These are phyloP conservation scores for Acronicta alni DNA, from an alignment of 2,888 invertebrate genomes.

Conservation along the genomic window DNA sequence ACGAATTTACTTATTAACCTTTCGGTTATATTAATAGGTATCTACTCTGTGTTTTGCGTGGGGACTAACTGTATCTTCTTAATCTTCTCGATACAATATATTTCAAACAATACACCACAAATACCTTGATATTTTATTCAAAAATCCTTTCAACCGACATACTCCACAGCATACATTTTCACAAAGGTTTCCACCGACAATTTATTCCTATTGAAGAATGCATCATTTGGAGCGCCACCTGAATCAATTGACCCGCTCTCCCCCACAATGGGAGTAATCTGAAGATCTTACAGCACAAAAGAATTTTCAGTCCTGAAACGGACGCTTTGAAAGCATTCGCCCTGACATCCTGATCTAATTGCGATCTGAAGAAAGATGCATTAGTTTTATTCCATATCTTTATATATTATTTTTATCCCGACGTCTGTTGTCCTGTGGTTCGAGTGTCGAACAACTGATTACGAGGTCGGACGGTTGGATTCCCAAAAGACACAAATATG, in stretches of 20 bases:
- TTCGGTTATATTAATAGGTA: too few relatives aligned
- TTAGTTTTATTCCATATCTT: background rate
- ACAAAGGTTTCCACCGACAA: constrained; percentile 23
- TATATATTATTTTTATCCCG: background rate
- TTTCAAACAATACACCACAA: too few relatives aligned
- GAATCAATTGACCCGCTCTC: constrained; percentile 35
- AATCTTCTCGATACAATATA: too few relatives aligned
- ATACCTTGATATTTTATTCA: constrained; percentile 40
- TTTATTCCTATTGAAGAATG: constrained; percentile 41
- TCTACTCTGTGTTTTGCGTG: too few relatives aligned
- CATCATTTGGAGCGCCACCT: constrained; percentile 44
- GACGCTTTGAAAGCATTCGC: constrained; percentile 17
- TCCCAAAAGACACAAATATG: too few relatives aligned
- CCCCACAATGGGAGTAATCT: constrained; percentile 40
- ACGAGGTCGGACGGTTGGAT: too few relatives aligned
- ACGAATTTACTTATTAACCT: too few relatives aligned
- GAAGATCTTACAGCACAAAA: constrained; percentile 31
- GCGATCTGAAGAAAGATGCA: constrained; percentile 1
- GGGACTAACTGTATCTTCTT: too few relatives aligned
- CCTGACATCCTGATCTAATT: constrained; percentile 32
- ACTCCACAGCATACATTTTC: constrained; percentile 30
- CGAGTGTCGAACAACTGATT: too few relatives aligned
- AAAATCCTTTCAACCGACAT: constrained; percentile 30
- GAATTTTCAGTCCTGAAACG: constrained; percentile 24
- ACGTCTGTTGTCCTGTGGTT: too few relatives aligned